Conservation (phyloP, 2,113 vertebrate species). For the Perca schrenkii region DNA sequence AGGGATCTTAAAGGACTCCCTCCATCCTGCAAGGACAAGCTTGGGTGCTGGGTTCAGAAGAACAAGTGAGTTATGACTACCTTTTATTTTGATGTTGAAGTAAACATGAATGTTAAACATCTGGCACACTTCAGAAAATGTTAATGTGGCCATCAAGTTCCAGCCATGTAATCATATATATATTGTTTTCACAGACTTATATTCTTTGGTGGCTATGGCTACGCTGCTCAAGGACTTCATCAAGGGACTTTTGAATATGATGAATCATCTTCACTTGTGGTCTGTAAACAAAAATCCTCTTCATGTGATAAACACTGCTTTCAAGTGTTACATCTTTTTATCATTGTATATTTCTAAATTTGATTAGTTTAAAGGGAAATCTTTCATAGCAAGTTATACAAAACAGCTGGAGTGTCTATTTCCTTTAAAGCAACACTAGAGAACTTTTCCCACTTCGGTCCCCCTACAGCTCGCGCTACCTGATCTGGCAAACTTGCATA, state of each 20-base stretch:
- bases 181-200: slow-evolving; percentile 85
- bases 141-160: not conserved
- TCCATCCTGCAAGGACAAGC: slow-evolving; percentile 96
- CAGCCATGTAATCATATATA: not conserved
- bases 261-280: slow-evolving; percentile 93
- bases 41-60: slow-evolving; percentile 95
- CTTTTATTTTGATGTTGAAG: not conserved
- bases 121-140: not conserved
- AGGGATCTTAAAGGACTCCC: slow-evolving; percentile 90
- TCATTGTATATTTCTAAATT: not conserved
- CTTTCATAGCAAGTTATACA: not conserved
- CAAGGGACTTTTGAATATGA: slow-evolving; percentile 94
- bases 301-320: not conserved
- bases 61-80: slow-evolving; percentile 88
- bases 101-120: not conserved
- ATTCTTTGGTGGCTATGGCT: slow-evolving; percentile 98
- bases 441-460: too few species aligned
- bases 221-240: slow-evolving; percentile 89
- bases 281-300: slow-evolving; percentile 62
- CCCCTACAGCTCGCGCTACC: too few species aligned
- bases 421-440: not conserved
- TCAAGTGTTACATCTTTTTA: not conserved
- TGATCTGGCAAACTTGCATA: too few species aligned
- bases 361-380: not conserved
- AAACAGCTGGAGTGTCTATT: not conserved